Conservation (phyloP, 2,888 invertebrate species). For the Tetanocera ferruginea region DNA sequence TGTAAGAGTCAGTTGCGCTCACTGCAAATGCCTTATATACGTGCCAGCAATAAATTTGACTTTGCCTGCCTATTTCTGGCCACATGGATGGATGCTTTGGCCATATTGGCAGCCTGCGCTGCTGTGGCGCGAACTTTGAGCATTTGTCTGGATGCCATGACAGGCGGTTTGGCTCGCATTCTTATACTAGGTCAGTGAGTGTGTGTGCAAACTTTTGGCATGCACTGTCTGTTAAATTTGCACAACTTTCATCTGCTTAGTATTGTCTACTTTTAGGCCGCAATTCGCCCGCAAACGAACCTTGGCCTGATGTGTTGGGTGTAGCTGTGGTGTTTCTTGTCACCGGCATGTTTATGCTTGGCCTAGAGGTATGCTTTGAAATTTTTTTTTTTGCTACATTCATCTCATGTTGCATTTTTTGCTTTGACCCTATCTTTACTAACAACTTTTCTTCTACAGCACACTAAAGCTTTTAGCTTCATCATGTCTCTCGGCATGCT, state of each 20-base stretch:
- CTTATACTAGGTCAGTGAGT: slow-evolving; percentile 71
- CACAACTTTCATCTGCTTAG: neutral
- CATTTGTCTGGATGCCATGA: slow-evolving; percentile 74
- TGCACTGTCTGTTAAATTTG: neutral
- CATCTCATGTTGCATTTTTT: slow-evolving; percentile 21
- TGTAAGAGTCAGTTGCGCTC: slow-evolving; percentile 67
- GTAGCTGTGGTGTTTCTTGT: slow-evolving; percentile 72
- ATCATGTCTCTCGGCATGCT: slow-evolving; percentile 68
- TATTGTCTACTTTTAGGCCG: slow-evolving; percentile 60
- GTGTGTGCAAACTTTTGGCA: neutral
- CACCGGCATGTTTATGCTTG: slow-evolving; percentile 73
- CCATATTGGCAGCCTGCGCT: slow-evolving; percentile 72
- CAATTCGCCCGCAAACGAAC: slow-evolving; percentile 70
- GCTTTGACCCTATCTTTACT: slow-evolving; percentile 9
- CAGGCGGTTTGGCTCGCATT: slow-evolving; percentile 72
- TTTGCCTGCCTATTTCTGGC: slow-evolving; percentile 70
- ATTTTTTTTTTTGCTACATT: slow-evolving; percentile 25
- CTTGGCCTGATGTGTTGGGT: slow-evolving; percentile 74
- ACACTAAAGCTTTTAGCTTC: slow-evolving; percentile 67
- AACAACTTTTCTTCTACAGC: slow-evolving; percentile 52
- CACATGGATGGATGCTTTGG: slow-evolving; percentile 73
- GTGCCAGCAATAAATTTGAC: slow-evolving; percentile 70
- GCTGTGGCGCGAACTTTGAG: slow-evolving; percentile 73
- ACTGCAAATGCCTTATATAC: slow-evolving; percentile 69
- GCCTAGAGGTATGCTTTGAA: slow-evolving; percentile 71